Evolutionary conservation across 2,113 vertebrate species (phyloP).

Genomic region (Aepyceros melampus): DNA sequence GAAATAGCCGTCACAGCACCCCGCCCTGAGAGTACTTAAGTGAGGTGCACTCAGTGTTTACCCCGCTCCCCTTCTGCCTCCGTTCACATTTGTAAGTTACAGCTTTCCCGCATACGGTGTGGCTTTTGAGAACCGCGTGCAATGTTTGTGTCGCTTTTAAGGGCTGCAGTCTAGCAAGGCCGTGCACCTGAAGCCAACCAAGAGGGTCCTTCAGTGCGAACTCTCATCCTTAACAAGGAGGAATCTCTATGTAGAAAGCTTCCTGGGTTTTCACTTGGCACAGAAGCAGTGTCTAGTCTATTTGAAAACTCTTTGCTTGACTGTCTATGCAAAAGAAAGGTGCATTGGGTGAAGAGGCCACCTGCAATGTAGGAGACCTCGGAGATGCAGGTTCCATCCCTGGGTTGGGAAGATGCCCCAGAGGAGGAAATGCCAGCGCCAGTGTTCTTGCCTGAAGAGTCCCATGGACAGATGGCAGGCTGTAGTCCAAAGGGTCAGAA

Average conservation of each 20-base stretch:
- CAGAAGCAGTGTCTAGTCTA: background rate
- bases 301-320: background rate
- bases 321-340: background rate
- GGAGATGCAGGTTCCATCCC: background rate
- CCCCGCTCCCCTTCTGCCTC: background rate
- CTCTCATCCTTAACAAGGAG: background rate
- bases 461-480: background rate
- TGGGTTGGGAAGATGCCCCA: background rate
- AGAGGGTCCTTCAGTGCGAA: background rate
- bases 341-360: background rate
- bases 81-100: background rate
- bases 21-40: rapidly evolving
- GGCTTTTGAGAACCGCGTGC: background rate
- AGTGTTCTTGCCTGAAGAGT: background rate
- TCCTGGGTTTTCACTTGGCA: background rate
- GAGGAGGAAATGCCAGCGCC: background rate
- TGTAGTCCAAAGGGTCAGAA: background rate
- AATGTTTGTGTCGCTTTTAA: background rate
- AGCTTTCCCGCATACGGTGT: background rate
- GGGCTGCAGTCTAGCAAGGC: background rate
- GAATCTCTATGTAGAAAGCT: background rate
- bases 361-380: background rate
- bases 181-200: background rate
- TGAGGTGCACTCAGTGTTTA: background rate
- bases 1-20: background rate